Evolutionary conservation across 2,797 vertebrate genomes (phyloP).

Genomic region (Melanotaenia nigrans): DNA sequence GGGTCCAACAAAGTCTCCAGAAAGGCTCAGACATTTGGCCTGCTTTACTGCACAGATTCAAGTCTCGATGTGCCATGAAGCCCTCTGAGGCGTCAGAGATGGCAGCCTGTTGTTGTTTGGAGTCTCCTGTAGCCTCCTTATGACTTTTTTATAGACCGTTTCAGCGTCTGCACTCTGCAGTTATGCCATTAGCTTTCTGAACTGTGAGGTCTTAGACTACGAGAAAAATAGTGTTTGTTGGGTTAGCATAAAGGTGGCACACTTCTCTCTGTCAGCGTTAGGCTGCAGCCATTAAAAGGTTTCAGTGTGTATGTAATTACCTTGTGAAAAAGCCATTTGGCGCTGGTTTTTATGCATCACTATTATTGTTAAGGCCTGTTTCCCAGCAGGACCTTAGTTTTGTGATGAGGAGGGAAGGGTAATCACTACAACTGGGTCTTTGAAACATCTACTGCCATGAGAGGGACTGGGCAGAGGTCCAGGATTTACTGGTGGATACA

Average conservation of each 20-base stretch:
- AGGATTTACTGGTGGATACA: conserved; percentile 34
- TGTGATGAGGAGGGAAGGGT: conserved; percentile 52
- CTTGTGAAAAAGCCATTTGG: conserved; percentile 74
- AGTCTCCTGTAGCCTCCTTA: conserved; percentile 38
- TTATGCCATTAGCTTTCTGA: conserved; percentile 44
- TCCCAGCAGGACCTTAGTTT: conserved; percentile 66
- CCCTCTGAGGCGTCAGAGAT: conserved; percentile 46
- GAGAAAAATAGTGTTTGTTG: conserved; percentile 40
- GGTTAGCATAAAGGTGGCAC: conserved; percentile 49
- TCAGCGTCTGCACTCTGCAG: conserved; percentile 27
- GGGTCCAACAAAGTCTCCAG: conserved; percentile 23
- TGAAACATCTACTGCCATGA: conserved; percentile 53
- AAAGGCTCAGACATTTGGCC: conserved; percentile 29
- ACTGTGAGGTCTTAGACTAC: conserved; percentile 32
- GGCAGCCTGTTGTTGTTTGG: conserved; percentile 36
- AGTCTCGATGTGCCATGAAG: conserved; percentile 47
- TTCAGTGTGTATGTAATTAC: conserved; percentile 58
- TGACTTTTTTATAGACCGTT: conserved; percentile 59
- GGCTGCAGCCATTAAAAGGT: conserved; percentile 61
- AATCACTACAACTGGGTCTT: conserved; percentile 48
- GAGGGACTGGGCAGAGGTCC: conserved; percentile 32
- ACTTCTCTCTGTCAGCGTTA: conserved; percentile 58
- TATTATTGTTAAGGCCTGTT: conserved; percentile 54
- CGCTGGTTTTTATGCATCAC: conserved; percentile 48
- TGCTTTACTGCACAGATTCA: conserved; percentile 22